Percentiles rank a stretch among this genome's conserved stretches.
These are phyloP conservation scores for Chiloscyllium punctatum DNA, from an alignment of 2,797 vertebrate genomes.

Conservation along the genomic window DNA sequence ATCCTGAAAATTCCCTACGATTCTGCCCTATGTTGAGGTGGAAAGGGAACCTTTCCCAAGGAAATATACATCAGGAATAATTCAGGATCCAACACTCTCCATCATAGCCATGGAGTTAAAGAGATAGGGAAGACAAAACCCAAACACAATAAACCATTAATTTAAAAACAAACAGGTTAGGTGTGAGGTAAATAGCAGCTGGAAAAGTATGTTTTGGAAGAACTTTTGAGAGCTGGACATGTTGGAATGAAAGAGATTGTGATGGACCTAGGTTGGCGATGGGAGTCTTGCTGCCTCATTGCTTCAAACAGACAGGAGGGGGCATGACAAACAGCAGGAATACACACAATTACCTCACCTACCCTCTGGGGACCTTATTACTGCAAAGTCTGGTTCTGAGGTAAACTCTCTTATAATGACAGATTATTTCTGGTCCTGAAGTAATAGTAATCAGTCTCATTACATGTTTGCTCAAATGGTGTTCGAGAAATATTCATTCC, in stretches of 20 bases:
- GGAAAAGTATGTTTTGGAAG: too few species aligned
- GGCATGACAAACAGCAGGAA: too few species aligned
- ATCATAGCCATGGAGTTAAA: background rate
- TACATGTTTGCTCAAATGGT: background rate
- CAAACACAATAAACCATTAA: background rate
- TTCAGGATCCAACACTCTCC: background rate
- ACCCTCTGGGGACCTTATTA: background rate
- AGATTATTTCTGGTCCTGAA: background rate
- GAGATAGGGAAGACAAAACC: background rate
- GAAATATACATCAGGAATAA: background rate
- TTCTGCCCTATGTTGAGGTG: background rate
- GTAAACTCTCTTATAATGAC: background rate
- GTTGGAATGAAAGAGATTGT: too few species aligned
- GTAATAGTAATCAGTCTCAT: background rate
- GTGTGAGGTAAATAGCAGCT: background rate
- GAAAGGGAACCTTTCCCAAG: background rate
- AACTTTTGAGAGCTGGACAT: too few species aligned
- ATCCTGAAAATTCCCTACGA: background rate
- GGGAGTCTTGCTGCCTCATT: too few species aligned
- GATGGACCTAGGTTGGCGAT: too few species aligned
- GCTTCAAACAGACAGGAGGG: too few species aligned
- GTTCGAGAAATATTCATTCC: background rate
- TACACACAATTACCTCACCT: background rate
- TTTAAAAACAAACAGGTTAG: background rate
- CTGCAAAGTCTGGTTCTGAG: background rate